Percentiles rank a stretch among this genome's conserved stretches.
These are phyloP conservation scores for Ormyrus pomaceus DNA, from an alignment of 2,888 invertebrate genomes.

Conservation along the genomic window DNA sequence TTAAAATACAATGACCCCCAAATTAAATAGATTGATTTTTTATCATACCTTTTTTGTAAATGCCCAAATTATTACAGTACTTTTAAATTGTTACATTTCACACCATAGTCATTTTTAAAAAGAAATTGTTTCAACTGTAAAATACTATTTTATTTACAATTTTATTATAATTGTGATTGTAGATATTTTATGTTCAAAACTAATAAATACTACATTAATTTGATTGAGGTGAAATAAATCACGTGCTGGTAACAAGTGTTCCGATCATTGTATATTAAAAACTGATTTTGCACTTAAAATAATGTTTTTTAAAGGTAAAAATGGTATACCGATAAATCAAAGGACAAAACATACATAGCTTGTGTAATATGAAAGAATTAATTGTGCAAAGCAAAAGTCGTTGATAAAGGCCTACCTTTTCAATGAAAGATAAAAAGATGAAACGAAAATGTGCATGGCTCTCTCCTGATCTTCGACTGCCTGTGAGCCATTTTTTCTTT, in stretches of 20 bases:
- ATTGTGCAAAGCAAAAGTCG: conserved; percentile 31
- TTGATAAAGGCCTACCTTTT: conserved; percentile 42
- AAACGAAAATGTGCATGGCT: conserved; percentile 58
- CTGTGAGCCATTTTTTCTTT: conserved; percentile 60
- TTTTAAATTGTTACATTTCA: no score
- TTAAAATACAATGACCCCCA: conserved; percentile 17
- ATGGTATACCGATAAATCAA: conserved; percentile 46
- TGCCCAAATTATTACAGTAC: no score
- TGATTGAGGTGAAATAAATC: no score
- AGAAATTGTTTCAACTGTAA: no score
- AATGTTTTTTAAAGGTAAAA: conserved; percentile 47
- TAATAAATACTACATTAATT: no score
- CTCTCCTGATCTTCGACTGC: conserved; percentile 72
- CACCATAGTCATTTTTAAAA: no score
- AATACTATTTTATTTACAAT: no score
- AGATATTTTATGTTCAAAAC: no score
- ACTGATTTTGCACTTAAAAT: conserved; percentile 6
- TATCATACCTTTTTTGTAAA: conserved; percentile 30
- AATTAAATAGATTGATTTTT: conserved; percentile 17
- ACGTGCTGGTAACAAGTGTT: no score
- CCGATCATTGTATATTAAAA: conserved; percentile 25
- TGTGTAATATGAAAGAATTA: conserved; percentile 41
- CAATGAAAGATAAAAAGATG: conserved; percentile 41
- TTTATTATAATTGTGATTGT: no score
- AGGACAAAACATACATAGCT: conserved; percentile 50